Conservation (phyloP, 2,113 vertebrate genomes). For the Philantomba maxwellii region DNA sequence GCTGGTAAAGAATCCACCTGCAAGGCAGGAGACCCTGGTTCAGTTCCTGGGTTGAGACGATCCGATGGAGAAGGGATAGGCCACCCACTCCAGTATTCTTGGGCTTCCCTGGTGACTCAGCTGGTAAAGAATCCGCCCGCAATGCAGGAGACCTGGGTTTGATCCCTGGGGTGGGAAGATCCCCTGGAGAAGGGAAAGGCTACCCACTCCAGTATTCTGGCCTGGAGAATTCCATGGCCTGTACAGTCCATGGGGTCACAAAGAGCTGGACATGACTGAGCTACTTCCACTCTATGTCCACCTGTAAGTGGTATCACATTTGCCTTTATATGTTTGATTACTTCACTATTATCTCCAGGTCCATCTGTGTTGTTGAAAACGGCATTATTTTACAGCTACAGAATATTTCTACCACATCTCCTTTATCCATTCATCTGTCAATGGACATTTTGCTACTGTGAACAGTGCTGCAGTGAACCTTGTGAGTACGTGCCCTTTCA, state of each 20-base stretch:
- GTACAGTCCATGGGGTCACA: not conserved
- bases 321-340: not conserved
- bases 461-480: not conserved
- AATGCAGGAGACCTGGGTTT: not conserved
- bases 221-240: not conserved
- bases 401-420: not conserved
- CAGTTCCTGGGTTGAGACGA: not conserved
- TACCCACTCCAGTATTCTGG: not conserved
- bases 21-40: not conserved
- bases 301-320: not conserved
- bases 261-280: not conserved
- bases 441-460: not conserved
- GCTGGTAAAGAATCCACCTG: not conserved
- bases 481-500: not conserved
- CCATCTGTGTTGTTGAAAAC: not conserved
- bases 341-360: not conserved
- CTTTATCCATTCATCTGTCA: not conserved
- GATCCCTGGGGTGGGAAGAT: not conserved
- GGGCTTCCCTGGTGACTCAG: not conserved
- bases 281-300: not conserved
- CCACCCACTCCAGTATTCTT: not conserved
- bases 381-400: not conserved
- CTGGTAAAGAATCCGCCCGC: rapidly evolving
- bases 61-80: too few species aligned
- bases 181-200: not conserved